Base-by-base conservation (phyloP, 1,140 invertebrate genomes). In the Zaprionus africanus region DNA sequence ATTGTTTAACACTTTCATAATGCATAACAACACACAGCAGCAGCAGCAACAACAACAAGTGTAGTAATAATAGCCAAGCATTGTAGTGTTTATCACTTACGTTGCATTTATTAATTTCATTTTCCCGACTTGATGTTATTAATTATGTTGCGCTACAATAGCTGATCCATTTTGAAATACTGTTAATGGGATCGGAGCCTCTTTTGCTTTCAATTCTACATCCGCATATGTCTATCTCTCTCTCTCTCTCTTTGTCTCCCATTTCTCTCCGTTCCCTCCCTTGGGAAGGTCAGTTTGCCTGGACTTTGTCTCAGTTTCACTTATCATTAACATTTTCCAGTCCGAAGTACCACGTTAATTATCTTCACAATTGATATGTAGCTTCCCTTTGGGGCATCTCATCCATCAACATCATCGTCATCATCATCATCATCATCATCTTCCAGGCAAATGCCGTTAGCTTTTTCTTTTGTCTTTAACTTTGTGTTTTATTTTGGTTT, bases 1-100 rank as follows among this genome's bases (percentile, higher is more conserved):
- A 41, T 64, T 59, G 67, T 72, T 76, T 71, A 76, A 65, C 61
- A 76, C 74, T 76, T 76, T 76, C 74, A 76, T 76, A 76, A 76
- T 71, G 63, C 56, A 28, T 34, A 28, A 56, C 53, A 56, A 31
- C 46, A 51, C 9, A 51, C 11, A 51, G 49, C 51, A 36, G 28
- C 72, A 49, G 13, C 65, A 58, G 22, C 31, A 75, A 38, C 26
- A 36, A n/a, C 19, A 19, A 26, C 54, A 38, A 43, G n/a, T 26
- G 31, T 26, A 22, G 60, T 60, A 70, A 63, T 63, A 51, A 69
- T 19, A 60, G 31, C 34, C 15, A 19, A 15, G n/a, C 17, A 38
- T 15, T n/a, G 12, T 17, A 13, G 31, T 66, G 62, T 69, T 69
- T 75, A 75, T 57, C 59, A 75, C 59, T 46, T 69, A 41, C 51